phyloP scores from a whole-genome alignment of 92 coral and sea anemone genomes.

The Epizoanthus illoricatus region DNA sequence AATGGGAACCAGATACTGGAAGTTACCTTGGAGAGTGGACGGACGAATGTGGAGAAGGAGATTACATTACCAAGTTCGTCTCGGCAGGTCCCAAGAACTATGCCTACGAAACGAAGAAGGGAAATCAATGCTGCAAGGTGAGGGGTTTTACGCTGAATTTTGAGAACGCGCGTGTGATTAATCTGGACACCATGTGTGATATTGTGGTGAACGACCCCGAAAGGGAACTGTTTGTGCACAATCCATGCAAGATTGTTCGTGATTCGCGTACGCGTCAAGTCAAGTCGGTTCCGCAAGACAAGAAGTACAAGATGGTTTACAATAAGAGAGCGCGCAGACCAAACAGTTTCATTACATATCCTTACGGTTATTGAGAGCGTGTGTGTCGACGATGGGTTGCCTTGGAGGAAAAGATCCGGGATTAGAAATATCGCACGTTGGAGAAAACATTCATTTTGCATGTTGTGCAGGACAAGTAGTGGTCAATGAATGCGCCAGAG shows the following conservation, averaged over 20 bases:
- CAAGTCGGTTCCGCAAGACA: background rate
- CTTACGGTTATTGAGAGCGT: background rate
- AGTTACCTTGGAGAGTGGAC: conserved; percentile 23
- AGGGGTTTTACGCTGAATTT: background rate
- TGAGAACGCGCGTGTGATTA: background rate
- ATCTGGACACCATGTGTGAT: background rate
- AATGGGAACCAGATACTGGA: background rate
- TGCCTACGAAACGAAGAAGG: background rate
- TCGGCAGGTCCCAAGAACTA: conserved; percentile 31
- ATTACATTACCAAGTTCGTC: conserved; percentile 8
- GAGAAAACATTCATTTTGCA: background rate
- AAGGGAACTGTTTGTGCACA: background rate
- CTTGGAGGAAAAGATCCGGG: background rate
- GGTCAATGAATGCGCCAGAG: background rate
- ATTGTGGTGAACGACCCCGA: too few relatives aligned
- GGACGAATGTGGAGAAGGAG: conserved; percentile 6
- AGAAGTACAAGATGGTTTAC: background rate
- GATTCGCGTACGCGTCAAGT: background rate
- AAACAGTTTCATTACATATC: background rate
- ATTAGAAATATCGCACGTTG: background rate
- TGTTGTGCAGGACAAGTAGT: background rate
- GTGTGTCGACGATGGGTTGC: too few relatives aligned
- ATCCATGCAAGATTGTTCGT: background rate
- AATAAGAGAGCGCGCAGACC: background rate
- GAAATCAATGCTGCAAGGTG: background rate